Evolutionary conservation across 2,113 vertebrate genomes (phyloP), one percentile per base, ranked within the genome.

Genomic region (Pogona vitticeps): DNA sequence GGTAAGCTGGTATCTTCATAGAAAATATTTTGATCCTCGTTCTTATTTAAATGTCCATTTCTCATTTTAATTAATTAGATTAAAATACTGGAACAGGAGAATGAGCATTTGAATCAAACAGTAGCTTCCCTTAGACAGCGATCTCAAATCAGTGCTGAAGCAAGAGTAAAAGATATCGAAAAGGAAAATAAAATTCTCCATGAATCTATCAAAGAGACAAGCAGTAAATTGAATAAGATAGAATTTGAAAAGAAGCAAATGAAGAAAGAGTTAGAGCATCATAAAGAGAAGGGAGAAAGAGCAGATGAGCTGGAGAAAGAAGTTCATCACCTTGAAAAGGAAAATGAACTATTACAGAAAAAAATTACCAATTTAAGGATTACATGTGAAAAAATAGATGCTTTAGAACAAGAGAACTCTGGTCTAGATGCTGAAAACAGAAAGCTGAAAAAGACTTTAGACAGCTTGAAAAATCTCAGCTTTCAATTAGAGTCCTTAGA

Each of bases 111-210:
- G 91, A 97, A 97, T 94, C 98, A 98, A 94, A 99, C 98, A 0
- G 95, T 99, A 81, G 88, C 97, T 21, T 98, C 98, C 8, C 96
- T 99, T 80, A 96, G 99, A 68, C 98, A 99, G 88, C 98, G 99
- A 26, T 98, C 97, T 20, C 98, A 99, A 94, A 98, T 99, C 65
- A 97, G 98, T 61, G 97, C 98, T 1, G 99, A 99, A 95, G 98
- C 98, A 0, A 98, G 98, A 65, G 97, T 99, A 87, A 99, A 98
- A 91, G 99, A 99, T 76, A 97, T 99, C 85, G 98, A 99, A 91
- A 98, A 99, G 88, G 99, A 99, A 92, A 99, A 99, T 81, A 97
- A 98, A 71, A 96, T 98, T 88, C 98, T 99, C 28, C 98, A 99
- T 12, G 99, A 99, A 87, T 99, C 98, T 78, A 98, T 99, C 91